Evolutionary conservation across 2,113 vertebrate genomes (phyloP), one percentile per base, ranked within the genome.

Genomic region (Neogobius melanostomus): DNA sequence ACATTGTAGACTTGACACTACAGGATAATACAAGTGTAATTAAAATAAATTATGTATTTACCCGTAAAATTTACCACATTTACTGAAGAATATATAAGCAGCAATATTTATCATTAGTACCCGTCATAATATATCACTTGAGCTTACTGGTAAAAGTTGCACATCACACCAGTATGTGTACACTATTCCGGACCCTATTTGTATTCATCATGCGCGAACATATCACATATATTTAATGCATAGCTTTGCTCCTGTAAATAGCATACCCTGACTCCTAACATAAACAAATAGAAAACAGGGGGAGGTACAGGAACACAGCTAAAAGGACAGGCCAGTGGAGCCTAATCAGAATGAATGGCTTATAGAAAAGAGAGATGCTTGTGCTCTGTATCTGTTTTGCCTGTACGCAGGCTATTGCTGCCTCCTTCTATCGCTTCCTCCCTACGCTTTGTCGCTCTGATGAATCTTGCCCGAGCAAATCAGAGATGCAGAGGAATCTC

Each of bases 401-500:
- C 51, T 65, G 17, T 56, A 81, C 78, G 62, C 74, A 84, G 8
- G 11, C 17, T 16, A 56, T 70, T 84, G 45, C 68, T 75, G 62
- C 76, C 74, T 80, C 69, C 56, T 79, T 84, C 81, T 67, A 78
- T 89, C 79, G 83, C 72, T 81, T 87, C 79, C 77, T 85, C 69
- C 67, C 72, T 71, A 82, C 71, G 70, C 82, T 81, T 82, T 85
- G 75, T 86, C 72, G 72, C 83, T 80, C 83, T 82, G 81, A 88
- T 87, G 84, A 90, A 89, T 86, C 83, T 88, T 88, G 87, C 77
- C 82, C 84, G 77, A 83, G 87, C 80, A 87, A 89, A 89, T 88
- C 83, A 85, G 77, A 83, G 74, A 85, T 83, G 80, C 82, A 71
- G 80, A 86, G 77, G 82, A 90, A 90, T 85, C 84, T 87, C 76